These are phyloP conservation scores for Piaya cayana DNA, from an alignment of 2,113 vertebrate genomes.

Conservation along the genomic window DNA sequence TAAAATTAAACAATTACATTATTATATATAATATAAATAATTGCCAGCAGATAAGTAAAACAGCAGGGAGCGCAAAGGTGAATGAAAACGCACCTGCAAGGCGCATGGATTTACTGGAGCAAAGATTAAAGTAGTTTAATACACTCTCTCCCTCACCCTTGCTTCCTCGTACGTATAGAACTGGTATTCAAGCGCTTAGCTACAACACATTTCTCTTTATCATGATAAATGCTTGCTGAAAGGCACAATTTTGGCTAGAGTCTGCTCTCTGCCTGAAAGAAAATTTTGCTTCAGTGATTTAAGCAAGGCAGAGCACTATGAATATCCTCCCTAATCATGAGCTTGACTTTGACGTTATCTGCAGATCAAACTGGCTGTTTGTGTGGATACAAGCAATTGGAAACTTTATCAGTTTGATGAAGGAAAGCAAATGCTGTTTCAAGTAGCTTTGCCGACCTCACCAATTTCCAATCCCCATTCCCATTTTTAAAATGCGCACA, in stretches of 20 bases:
- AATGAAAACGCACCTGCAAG: background rate
- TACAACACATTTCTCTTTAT: background rate
- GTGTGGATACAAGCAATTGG: background rate
- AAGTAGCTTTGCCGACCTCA: background rate
- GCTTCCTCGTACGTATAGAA: background rate
- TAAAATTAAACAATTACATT: slow-evolving; percentile 7
- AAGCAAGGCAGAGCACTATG: background rate
- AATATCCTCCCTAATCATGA: background rate
- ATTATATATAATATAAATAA: background rate
- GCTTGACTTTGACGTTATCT: background rate
- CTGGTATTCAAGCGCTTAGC: background rate
- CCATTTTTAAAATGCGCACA: background rate
- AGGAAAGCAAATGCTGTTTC: background rate
- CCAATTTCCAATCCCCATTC: background rate
- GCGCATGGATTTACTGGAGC: background rate
- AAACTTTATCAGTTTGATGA: background rate
- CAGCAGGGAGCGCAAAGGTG: background rate
- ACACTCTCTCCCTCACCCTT: background rate
- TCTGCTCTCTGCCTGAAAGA: background rate
- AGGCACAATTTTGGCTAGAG: background rate
- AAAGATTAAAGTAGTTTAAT: background rate
- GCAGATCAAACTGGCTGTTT: background rate
- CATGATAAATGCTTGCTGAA: background rate
- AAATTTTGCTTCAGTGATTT: background rate
- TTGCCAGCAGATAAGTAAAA: background rate